Conservation (phyloP, 1,140 invertebrate genomes). For the Drusus annulatus region DNA sequence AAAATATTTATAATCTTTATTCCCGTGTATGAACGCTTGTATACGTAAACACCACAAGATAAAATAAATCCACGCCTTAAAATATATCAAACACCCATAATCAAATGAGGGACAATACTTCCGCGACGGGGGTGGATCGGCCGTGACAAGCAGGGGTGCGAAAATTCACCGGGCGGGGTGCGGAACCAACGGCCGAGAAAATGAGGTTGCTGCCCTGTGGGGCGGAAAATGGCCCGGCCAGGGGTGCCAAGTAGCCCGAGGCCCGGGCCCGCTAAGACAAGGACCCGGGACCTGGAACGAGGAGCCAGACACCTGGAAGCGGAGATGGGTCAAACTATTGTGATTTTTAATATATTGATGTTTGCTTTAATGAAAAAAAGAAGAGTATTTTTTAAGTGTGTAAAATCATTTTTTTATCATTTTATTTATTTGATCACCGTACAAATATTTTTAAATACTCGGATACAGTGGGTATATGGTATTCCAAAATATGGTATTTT, state of each 20-base stretch:
- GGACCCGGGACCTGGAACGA: not conserved
- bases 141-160: slow-evolving; percentile 40
- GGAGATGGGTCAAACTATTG: slow-evolving; percentile 1
- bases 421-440: too few relatives aligned
- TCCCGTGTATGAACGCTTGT: too few relatives aligned
- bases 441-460: too few relatives aligned
- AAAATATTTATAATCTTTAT: too few relatives aligned
- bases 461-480: too few relatives aligned
- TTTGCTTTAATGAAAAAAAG: too few relatives aligned
- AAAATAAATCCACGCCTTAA: slow-evolving; percentile 10
- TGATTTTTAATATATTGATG: too few relatives aligned
- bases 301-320: not conserved
- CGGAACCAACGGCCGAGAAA: slow-evolving; percentile 69
- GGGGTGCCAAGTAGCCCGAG: slow-evolving; percentile 51
- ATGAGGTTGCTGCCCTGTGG: slow-evolving; percentile 68
- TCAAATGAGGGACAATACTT: slow-evolving; percentile 27
- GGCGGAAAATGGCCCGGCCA: slow-evolving; percentile 67
- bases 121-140: not conserved
- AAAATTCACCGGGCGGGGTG: slow-evolving; percentile 52
- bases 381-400: too few relatives aligned
- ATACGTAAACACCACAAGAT: too few relatives aligned
- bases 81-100: slow-evolving; percentile 16
- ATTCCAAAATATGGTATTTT: too few relatives aligned
- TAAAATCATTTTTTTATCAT: too few relatives aligned
- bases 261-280: slow-evolving; percentile 56